Evolutionary conservation across 2,888 invertebrate species (phyloP).

Genomic region (Phrixothrix hirtus): DNA sequence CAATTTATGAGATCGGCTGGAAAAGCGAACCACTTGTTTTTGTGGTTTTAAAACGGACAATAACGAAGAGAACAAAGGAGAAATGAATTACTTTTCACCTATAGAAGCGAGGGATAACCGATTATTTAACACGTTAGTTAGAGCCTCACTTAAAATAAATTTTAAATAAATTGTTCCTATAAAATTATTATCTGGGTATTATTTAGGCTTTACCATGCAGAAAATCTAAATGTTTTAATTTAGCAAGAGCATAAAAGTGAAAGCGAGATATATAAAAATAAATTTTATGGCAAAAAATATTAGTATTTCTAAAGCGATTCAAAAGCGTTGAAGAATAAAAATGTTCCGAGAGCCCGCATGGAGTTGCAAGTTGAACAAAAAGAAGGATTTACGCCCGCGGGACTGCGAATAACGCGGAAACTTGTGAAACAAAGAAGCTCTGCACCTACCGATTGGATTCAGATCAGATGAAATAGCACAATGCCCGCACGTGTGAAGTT

Average conservation of each 20-base stretch:
- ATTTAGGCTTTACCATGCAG: no score
- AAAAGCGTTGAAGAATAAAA: conserved; percentile 21
- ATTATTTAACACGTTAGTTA: conserved; percentile 2
- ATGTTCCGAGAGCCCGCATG: conserved; percentile 44
- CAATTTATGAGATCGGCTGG: conserved; percentile 16
- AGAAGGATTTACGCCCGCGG: conserved; percentile 48
- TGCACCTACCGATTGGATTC: conserved; percentile 45
- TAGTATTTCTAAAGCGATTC: conserved; percentile 21
- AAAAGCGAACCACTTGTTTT: conserved; percentile 13
- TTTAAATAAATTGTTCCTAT: not conserved
- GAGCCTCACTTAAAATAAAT: not conserved
- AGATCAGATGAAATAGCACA: conserved; percentile 46
- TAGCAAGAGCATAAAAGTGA: no score
- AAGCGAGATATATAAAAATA: not conserved
- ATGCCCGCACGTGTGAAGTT: conserved; percentile 46
- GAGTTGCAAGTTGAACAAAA: conserved; percentile 42
- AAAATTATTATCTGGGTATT: no score
- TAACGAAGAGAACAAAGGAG: conserved; percentile 12
- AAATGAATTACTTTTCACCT: conserved; percentile 13
- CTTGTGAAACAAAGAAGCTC: conserved; percentile 48
- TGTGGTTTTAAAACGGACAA: conserved; percentile 16
- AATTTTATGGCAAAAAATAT: conserved; percentile 9
- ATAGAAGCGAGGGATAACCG: conserved; percentile 1
- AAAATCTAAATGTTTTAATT: no score
- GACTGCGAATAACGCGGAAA: conserved; percentile 46